Percentiles rank a stretch among this genome's conserved stretches.
Evolutionary conservation across 2,797 vertebrate genomes (phyloP).

Genomic region (Leptatherina wallacei): DNA sequence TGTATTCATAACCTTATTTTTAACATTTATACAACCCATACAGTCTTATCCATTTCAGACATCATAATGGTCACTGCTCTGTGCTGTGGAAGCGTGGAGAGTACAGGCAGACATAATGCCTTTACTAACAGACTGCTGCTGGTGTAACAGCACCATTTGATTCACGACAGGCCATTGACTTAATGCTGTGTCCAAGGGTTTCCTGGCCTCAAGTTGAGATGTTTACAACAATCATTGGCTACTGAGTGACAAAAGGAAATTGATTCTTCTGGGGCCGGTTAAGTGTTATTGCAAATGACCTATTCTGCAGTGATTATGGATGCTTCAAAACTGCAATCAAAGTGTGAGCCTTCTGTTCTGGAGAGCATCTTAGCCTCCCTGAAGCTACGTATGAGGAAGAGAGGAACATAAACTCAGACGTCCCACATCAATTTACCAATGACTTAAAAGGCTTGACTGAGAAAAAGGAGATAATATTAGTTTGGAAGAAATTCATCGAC

Average conservation of each 20-base stretch:
- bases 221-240: conserved; percentile 79
- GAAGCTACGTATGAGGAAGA: conserved; percentile 43
- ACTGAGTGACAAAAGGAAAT: conserved; percentile 81
- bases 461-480: conserved; percentile 35
- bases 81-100: conserved; percentile 37
- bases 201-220: conserved; percentile 74
- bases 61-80: conserved; percentile 37
- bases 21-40: conserved; percentile 7
- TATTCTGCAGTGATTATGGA: conserved; percentile 74
- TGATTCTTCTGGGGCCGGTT: conserved; percentile 75
- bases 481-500: conserved; percentile 24
- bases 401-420: conserved; percentile 38
- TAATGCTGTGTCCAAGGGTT: conserved; percentile 77
- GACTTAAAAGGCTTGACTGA: conserved; percentile 39
- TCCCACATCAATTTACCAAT: conserved; percentile 36
- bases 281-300: conserved; percentile 79
- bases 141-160: conserved; percentile 70
- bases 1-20: background rate
- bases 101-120: conserved; percentile 61
- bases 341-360: conserved; percentile 58
- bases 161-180: conserved; percentile 79
- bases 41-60: conserved; percentile 17
- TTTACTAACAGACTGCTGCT: conserved; percentile 69
- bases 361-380: conserved; percentile 42
- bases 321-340: conserved; percentile 67